Percentiles rank a stretch among this genome's conserved stretches.
These are phyloP conservation scores for Cyphomyrus discorhynchus DNA, from an alignment of 2,113 vertebrate species.

Conservation along the genomic window DNA sequence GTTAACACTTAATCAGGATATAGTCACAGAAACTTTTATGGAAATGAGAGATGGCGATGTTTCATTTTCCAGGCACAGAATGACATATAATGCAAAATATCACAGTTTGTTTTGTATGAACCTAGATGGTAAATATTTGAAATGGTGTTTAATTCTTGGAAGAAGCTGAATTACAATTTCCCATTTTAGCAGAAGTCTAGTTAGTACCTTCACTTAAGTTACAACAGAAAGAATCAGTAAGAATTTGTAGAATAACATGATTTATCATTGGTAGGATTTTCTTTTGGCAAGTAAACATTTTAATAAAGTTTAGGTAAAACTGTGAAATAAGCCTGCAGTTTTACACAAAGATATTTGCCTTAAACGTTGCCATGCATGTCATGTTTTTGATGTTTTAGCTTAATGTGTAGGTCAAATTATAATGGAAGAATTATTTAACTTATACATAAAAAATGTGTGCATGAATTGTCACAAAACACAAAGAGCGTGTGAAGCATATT, in stretches of 20 bases:
- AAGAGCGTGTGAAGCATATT: background rate
- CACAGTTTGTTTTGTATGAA: background rate
- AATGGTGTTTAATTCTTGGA: background rate
- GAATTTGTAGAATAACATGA: background rate
- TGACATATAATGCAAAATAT: background rate
- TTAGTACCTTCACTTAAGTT: background rate
- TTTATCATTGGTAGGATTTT: background rate
- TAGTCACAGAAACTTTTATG: background rate
- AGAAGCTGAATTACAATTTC: background rate
- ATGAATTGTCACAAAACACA: background rate
- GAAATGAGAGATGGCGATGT: background rate
- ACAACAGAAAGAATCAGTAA: background rate
- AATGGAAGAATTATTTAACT: background rate
- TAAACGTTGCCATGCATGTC: background rate
- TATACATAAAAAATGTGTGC: background rate
- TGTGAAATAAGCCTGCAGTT: background rate
- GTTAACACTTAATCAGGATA: conserved; percentile 7
- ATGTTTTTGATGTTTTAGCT: background rate
- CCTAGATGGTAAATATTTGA: background rate
- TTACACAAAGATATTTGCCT: background rate
- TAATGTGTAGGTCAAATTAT: background rate
- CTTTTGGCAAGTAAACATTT: background rate
- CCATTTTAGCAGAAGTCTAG: background rate
- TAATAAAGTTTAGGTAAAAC: background rate
- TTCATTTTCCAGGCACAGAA: background rate